Evolutionary conservation across 1,140 invertebrate species (phyloP), one percentile per base, ranked within the genome.

Genomic region (Platyscapa corneri): DNA sequence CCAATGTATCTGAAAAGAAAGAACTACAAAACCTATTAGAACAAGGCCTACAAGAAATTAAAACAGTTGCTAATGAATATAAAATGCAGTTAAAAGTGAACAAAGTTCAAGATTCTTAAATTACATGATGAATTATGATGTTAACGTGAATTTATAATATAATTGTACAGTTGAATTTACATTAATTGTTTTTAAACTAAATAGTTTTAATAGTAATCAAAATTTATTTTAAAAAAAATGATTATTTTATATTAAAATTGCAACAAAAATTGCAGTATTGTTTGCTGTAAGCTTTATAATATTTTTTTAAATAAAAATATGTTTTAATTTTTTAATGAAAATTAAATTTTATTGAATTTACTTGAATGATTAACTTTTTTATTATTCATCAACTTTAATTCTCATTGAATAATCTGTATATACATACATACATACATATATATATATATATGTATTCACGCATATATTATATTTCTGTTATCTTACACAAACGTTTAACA

Each of bases 21-120:
- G 88, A 93, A 49, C 86, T 90, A 27, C 90, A 92, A n/a, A 89
- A 92, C 83, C 87, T 90, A 60, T 87, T 94, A 81, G 88, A 93
- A 80, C 89, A 92, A 87, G 88, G 91, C 65, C 90, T 95, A 78
- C 82, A 88, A 20, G 90, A 94, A 86, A 92, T 95, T 16, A 95
- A 95, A 89, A 93, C 93, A 78, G 90, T 95, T 86, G 94, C 94
- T 7, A 92, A 93, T 18, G 93, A 94, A 80, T 76, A 85, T 67
- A 95, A 94, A 82, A 94, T 94, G 78, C 88, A 92, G 53, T 80
- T 93, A 16, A 92, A 90, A 87, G 76, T 67, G 20, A 89, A 92
- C 10, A 91, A 90, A 86, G 37, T 83, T 65, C 84, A 88, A 83
- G 84, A 88, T 46, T 78, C 37, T 65, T 65, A 53, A 39, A 85